phyloP scores from a whole-genome alignment of 2,888 invertebrate species.

The Romanomermis culicivorax region DNA sequence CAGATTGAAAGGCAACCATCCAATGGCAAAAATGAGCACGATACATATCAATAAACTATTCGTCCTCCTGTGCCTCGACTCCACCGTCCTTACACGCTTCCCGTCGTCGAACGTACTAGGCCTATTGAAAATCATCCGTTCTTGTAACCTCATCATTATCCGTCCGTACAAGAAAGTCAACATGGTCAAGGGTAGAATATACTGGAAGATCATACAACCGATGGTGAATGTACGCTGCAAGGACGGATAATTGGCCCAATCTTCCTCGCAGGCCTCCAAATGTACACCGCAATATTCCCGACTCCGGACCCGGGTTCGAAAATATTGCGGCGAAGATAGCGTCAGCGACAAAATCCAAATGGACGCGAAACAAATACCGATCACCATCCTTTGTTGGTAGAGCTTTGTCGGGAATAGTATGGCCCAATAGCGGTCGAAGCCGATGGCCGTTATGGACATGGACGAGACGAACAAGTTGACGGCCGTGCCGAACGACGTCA shows the following conservation, averaged over 20 bases:
- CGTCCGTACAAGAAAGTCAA: conserved; percentile 5
- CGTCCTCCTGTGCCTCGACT: conserved; percentile 52
- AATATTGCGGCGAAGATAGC: conserved; percentile 25
- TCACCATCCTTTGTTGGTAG: conserved; percentile 29
- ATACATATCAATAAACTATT: conserved; percentile 67
- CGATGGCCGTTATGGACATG: conserved; percentile 72
- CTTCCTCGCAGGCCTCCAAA: not conserved
- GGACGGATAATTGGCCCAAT: not conserved
- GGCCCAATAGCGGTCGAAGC: conserved; percentile 29
- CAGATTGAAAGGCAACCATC: conserved; percentile 72
- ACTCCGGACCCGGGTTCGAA: conserved; percentile 15
- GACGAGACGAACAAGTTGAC: conserved; percentile 75
- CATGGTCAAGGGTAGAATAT: conserved; percentile 7
- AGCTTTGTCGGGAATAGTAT: conserved; percentile 26
- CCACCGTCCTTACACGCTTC: not conserved
- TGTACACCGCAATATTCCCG: not conserved
- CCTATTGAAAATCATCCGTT: conserved; percentile 7
- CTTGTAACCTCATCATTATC: not conserved
- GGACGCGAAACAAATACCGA: conserved; percentile 31
- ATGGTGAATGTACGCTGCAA: not conserved
- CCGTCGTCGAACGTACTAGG: not conserved
- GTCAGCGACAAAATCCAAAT: conserved; percentile 35
- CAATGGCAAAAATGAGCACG: conserved; percentile 62
- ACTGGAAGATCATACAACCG: conserved; percentile 5
- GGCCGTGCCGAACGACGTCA: conserved; percentile 58